Evolutionary conservation across 2,888 invertebrate genomes (phyloP).

Genomic region (Lepidocyrtinus sp.): DNA sequence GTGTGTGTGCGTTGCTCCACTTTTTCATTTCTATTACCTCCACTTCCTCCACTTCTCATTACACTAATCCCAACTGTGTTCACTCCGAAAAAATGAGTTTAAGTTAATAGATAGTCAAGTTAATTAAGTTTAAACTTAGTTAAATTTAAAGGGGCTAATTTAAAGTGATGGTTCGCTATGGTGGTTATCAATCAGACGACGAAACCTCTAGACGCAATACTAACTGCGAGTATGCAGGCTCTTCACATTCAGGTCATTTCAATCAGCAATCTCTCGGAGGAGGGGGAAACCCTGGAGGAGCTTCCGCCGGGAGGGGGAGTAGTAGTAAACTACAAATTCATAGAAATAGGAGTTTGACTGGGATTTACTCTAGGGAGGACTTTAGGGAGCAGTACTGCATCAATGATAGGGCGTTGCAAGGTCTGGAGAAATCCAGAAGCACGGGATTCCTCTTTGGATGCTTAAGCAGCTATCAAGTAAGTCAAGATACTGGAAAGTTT

Average conservation of each 20-base stretch:
- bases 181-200: slow-evolving; percentile 63
- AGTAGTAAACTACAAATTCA: slow-evolving; percentile 75
- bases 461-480: slow-evolving; percentile 77
- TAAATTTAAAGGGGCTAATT: not conserved
- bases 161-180: slow-evolving; percentile 36
- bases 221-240: slow-evolving; percentile 63
- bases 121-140: not conserved
- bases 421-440: slow-evolving; percentile 79
- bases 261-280: slow-evolving; percentile 7
- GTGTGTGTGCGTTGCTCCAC: slow-evolving; percentile 11
- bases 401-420: slow-evolving; percentile 89
- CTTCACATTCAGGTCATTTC: slow-evolving; percentile 51
- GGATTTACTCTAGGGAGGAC: slow-evolving; percentile 86
- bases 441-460: slow-evolving; percentile 85
- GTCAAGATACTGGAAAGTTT: not conserved
- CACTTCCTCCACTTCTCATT: slow-evolving; percentile 16
- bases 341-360: slow-evolving; percentile 65
- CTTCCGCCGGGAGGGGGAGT: slow-evolving; percentile 58
- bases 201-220: slow-evolving; percentile 50
- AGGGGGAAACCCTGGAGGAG: slow-evolving; percentile 72
- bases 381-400: slow-evolving; percentile 96
- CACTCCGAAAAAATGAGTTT: slow-evolving; percentile 18
- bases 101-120: not conserved
- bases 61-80: slow-evolving; percentile 17
- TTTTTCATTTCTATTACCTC: not conserved